Base-by-base conservation (phyloP, 92 coral and sea anemone genomes). In the Zoanthus sansibaricus region DNA sequence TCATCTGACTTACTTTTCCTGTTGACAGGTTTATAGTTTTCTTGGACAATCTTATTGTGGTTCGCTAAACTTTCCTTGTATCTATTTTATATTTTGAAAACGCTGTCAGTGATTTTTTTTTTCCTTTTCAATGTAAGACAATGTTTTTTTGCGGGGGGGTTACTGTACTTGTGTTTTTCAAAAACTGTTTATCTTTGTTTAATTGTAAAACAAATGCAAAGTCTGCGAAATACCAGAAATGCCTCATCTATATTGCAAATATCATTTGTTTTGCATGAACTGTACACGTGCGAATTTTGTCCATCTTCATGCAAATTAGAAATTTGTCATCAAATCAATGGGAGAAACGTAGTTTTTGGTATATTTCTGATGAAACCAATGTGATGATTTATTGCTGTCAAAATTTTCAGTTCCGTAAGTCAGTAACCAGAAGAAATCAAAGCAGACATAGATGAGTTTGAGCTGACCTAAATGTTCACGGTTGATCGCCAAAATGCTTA, bases 241-340 rank as follows among this genome's bases (percentile, higher is more conserved):
- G 42, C 42, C 42, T 37, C 42, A 62, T 6, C 20, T 62, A 18
- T 20, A 17, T 62, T 9, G 25, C 11, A 59, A 7, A 3, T 59
- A 64, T 13, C 20, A 12, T 44, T 56, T 1, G 17, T 20, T 8
- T 18, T n/a, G 55, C 84, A 79, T 25, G 74, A 12, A 48, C 42
- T 67, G 59, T 44, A 46, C 84, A 79, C 84, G 84, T 79, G 84
- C 84, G 55, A 13, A 30, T 2, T 14, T 48, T 20, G 66, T 76
- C 31, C 32, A 0, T 1, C 30, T 8, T 33, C 17, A 69, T 69
- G 74, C 47, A 69, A 69, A 69, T 69, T 69, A 31, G 31, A 25
- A 37, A 18, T 18, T 56, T 30, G 67, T 71, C 31, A 66, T 56
- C 82, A 44, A 59, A 79, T 79, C 83, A 79, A 33, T 79, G 15